Base-by-base conservation (phyloP, 2,797 vertebrate genomes). In the Lycodopsis pacificus region DNA sequence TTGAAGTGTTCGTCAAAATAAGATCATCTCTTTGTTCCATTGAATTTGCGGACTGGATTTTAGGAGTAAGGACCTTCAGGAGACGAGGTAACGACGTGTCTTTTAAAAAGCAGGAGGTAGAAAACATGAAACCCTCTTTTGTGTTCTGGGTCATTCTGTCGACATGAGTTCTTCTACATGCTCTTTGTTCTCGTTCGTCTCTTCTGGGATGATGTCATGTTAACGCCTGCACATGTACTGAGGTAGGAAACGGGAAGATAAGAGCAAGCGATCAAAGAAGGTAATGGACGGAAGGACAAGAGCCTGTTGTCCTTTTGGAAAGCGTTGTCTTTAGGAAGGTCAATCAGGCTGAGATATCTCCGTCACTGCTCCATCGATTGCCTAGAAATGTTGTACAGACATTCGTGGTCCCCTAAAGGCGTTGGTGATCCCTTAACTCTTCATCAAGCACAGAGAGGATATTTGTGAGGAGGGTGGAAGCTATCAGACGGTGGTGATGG, bases 1-100 rank as follows among this genome's bases (percentile, higher is more conserved):
- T 62, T 69, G 64, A 69, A 66, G 76, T 22, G 13, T 66, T 65
- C 59, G 69, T 76, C 49, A 71, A 66, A 73, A 70, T 71, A 73
- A 57, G 6, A 76, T 54, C 10, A 53, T 62, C 6, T 46, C 73
- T 81, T 81, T 84, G 79, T 68, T 78, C 65, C 75, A 0, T 54
- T 10, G 0, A 32, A 72, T 54, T 14, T 7, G 11, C 4, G 0
- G 54, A 20, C 9, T 38, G 65, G n/a, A 25, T 65, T 75, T 67
- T 11, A 44, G 10, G 27, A 59, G 11, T 30, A 30, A 72, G 57
- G 19, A 40, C 48, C 57, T 32, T 4, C 13, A 51, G 63, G 66
- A 75, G 49, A 53, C 6, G 1, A 14, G 12, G 51, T 20, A 32
- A 51, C 53, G 65, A 65, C 30, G 9, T 2, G 5, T 59, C 59